Evolutionary conservation across 2,113 vertebrate genomes (phyloP).

Genomic region (Ascaphus truei): DNA sequence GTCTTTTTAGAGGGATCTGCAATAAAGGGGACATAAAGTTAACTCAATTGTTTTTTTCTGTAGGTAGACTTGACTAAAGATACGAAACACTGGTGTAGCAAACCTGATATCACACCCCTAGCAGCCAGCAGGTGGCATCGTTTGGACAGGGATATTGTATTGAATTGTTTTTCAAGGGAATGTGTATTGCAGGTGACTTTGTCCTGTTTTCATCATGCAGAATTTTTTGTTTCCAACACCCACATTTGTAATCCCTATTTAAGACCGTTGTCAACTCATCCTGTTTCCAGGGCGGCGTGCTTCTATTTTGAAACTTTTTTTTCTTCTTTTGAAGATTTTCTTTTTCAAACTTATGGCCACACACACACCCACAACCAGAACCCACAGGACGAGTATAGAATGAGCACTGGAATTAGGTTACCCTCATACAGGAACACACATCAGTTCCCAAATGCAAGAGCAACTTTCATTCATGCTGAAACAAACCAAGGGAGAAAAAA

Average conservation of each 20-base stretch:
- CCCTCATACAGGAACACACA: not conserved
- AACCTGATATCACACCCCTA: too few relatives aligned
- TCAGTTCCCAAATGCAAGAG: not conserved
- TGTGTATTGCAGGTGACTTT: not conserved
- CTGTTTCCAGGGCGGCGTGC: not conserved
- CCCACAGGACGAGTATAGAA: conserved; percentile 19
- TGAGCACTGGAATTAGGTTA: not conserved
- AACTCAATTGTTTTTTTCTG: too few relatives aligned
- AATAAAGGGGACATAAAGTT: too few relatives aligned
- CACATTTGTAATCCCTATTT: too few relatives aligned
- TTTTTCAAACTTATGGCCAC: not conserved
- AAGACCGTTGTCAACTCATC: not conserved
- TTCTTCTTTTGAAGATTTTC: not conserved
- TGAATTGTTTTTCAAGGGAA: too few relatives aligned
- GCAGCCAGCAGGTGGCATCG: too few relatives aligned
- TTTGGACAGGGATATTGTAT: too few relatives aligned
- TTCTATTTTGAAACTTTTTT: not conserved
- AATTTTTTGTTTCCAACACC: not conserved
- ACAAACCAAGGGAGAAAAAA: too few relatives aligned
- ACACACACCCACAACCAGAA: not conserved
- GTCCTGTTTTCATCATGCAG: not conserved
- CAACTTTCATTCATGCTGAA: not conserved
- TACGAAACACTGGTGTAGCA: too few relatives aligned
- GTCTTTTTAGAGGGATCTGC: too few relatives aligned
- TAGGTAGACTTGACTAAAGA: too few relatives aligned